Base-by-base conservation (phyloP, 2,113 vertebrate species). In the Daphoenositta chrysoptera region DNA sequence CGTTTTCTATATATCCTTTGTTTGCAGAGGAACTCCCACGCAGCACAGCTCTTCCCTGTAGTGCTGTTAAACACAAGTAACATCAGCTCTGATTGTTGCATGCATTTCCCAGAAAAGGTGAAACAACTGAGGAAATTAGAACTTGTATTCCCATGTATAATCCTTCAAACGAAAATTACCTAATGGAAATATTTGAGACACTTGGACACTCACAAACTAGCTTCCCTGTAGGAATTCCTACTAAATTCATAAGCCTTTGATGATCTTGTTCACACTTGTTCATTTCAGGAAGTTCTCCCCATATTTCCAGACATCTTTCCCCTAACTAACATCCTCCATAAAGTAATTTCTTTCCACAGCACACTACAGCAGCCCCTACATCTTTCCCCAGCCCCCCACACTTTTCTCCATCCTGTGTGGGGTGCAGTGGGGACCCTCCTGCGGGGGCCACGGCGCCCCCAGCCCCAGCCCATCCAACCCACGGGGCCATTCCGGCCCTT, bases 241-340 rank as follows among this genome's bases (percentile, higher is more conserved):
- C 69, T 84, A 71, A 83, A 84, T 72, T 71, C 48, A 26, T 61
- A 61, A 69, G 35, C 57, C 44, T 92, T 71, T 51, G 47, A 75
- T 37, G 21, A 56, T 40, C 48, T 47, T 33, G 48, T 48, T 54
- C 60, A 18, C 3, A 3, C 64, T 86, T 47, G 35, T 26, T 81
- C 44, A 71, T 71, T 76, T 48, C 88, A 95, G 92, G 90, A 96
- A 83, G 53, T 79, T 85, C 58, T 20, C 45, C 44, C 45, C 45
- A 4, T 30, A 19, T 78, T 89, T 82, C 47, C 83, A 78, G 63
- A 31, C 20, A 48, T 1, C 2, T 70, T 93, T 75, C 31, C 71
- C 65, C 27, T 72, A 28, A 58, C 70, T 66, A 47, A 63, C 20
- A 24, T 20, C 56, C 39, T 33, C 68, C 39, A 48, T 35, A 11